A percentile compares a stretch with the other conserved stretches of the same genome.
These are phyloP conservation scores for Forbesichthys papilliferus DNA, from an alignment of 2,113 vertebrate genomes.

Conservation along the genomic window DNA sequence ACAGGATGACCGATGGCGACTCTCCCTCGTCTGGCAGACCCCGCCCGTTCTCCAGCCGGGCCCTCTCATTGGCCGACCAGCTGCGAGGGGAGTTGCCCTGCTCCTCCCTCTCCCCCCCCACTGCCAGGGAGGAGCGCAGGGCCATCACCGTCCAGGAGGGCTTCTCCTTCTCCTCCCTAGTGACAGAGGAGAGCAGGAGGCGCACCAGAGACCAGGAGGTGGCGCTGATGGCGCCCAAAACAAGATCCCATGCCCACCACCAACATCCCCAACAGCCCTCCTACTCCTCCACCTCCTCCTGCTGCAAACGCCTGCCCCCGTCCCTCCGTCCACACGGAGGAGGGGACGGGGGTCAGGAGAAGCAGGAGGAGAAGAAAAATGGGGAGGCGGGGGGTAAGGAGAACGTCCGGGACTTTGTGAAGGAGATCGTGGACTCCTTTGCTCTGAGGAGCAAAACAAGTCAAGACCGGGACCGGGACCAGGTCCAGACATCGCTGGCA, in stretches of 20 bases:
- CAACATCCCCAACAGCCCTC: too few species aligned
- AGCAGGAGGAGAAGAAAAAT: constrained; percentile 65
- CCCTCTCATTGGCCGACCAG: constrained; percentile 72
- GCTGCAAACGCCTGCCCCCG: constrained; percentile 68
- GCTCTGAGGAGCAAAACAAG: constrained; percentile 87
- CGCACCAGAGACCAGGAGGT: constrained; percentile 43
- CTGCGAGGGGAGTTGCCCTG: constrained; percentile 78
- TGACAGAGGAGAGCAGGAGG: constrained; percentile 66
- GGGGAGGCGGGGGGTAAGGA: constrained; percentile 71
- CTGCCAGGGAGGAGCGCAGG: constrained; percentile 1
- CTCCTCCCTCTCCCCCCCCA: constrained; percentile 39
- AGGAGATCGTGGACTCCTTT: constrained; percentile 91
- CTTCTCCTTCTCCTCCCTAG: constrained; percentile 66
- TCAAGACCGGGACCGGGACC: constrained; percentile 60
- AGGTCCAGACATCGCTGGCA: neutral
- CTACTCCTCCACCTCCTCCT: constrained; percentile 60
- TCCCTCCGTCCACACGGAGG: neutral
- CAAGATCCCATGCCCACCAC: constrained; percentile 22
- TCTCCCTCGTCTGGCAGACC: constrained; percentile 50
- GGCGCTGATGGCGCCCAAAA: constrained; percentile 26
- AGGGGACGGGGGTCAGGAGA: constrained; percentile 74
- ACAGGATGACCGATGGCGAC: constrained; percentile 41
- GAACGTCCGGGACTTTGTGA: constrained; percentile 90
- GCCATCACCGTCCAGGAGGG: constrained; percentile 66
- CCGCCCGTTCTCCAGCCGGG: constrained; percentile 36